These are phyloP conservation scores for Anguilla rostrata DNA, from an alignment of 2,113 vertebrate genomes.

Conservation along the genomic window DNA sequence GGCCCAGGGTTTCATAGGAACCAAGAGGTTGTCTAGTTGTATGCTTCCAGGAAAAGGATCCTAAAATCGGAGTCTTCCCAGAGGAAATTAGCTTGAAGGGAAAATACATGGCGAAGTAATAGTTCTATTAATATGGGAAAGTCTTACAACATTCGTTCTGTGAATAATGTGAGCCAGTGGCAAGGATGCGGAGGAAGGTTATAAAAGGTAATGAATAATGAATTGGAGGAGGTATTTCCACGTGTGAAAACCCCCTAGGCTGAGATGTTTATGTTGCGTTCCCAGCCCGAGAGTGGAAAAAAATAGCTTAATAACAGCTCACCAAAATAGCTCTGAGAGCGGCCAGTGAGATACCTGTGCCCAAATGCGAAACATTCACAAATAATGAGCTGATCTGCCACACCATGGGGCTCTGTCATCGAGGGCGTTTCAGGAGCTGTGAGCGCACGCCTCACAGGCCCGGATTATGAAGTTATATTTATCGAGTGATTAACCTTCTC, in stretches of 20 bases:
- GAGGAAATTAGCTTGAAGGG: conserved; percentile 16
- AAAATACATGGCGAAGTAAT: conserved; percentile 24
- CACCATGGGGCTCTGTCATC: not conserved
- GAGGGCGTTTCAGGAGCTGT: not conserved
- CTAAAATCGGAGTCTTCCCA: not conserved
- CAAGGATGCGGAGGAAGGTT: conserved; percentile 28
- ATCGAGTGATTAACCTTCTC: too few relatives aligned
- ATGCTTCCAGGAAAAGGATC: not conserved
- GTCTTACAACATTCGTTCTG: conserved; percentile 22
- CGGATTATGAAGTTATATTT: too few relatives aligned
- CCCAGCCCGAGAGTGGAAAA: conserved; percentile 10
- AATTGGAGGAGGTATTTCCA: conserved; percentile 23
- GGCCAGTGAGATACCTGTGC: conserved; percentile 33
- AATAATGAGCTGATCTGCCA: conserved; percentile 18
- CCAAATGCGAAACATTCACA: conserved; percentile 28
- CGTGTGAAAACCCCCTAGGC: conserved; percentile 27
- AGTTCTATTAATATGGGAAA: conserved; percentile 32
- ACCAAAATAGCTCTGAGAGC: conserved; percentile 8
- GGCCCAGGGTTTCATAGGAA: not conserved
- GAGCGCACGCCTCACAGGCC: not conserved
- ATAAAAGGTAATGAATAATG: conserved; percentile 43
- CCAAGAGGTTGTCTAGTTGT: not conserved
- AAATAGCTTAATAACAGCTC: conserved; percentile 40
- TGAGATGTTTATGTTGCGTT: conserved; percentile 33
- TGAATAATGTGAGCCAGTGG: conserved; percentile 26